Percentiles rank a stretch among this genome's conserved stretches.
These are phyloP conservation scores for Episyrphus balteatus DNA, from an alignment of 1,140 invertebrate genomes.

Conservation along the genomic window DNA sequence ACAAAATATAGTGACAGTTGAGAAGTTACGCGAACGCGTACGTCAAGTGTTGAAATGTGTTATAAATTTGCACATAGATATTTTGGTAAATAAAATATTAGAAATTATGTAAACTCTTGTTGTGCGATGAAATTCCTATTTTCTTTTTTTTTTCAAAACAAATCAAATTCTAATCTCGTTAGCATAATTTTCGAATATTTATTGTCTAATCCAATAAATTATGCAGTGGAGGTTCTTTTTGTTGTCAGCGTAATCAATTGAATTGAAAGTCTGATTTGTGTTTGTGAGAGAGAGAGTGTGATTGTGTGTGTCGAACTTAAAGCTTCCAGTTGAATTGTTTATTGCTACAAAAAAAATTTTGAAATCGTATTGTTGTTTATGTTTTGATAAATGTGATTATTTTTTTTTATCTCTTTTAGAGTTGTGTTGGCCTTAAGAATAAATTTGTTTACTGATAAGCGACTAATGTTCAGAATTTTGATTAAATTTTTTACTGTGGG, in stretches of 20 bases:
- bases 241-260: constrained; percentile 8
- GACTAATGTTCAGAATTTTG: too few species aligned
- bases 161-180: constrained; percentile 7
- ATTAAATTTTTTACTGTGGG: too few species aligned
- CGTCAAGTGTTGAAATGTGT: constrained; percentile 35
- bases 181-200: constrained; percentile 8
- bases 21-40: constrained; percentile 27
- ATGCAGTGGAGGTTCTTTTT: not conserved
- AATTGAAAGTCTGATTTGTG: constrained; percentile 7
- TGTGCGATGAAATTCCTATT: too few species aligned
- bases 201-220: constrained; percentile 10
- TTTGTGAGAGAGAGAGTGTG: too few species aligned
- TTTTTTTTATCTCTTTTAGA: too few species aligned
- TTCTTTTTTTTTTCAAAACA: not conserved
- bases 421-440: too few species aligned
- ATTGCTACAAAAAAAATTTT: too few species aligned
- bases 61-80: constrained; percentile 36
- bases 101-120: constrained; percentile 3
- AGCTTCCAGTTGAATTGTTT: too few species aligned
- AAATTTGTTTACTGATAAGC: too few species aligned
- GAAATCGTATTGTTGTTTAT: too few species aligned
- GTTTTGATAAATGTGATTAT: too few species aligned
- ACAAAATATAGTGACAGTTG: constrained; percentile 22
- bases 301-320: too few species aligned
- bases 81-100: constrained; percentile 28